These are phyloP conservation scores for Hermaeophaga mercurialis DNA, from an alignment of 2,888 invertebrate species.

Conservation along the genomic window DNA sequence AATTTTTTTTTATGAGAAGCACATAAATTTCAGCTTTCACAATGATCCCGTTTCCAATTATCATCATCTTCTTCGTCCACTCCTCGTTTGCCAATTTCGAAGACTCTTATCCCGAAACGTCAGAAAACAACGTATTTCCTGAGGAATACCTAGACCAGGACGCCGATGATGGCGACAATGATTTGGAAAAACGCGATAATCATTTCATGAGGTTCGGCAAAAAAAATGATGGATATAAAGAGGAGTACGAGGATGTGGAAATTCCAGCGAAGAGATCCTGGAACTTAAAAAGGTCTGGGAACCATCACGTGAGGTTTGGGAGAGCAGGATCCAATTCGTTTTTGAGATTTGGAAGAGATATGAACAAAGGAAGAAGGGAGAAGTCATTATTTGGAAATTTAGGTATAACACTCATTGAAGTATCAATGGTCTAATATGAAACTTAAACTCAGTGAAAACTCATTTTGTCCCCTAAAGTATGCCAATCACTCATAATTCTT, in stretches of 20 bases:
- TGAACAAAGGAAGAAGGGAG: slow-evolving; percentile 24
- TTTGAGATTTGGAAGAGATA: slow-evolving; percentile 36
- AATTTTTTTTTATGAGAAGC: no score
- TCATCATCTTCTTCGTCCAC: slow-evolving; percentile 37
- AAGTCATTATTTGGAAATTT: no score
- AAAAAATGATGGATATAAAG: slow-evolving; percentile 27
- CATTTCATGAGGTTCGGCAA: slow-evolving; percentile 44
- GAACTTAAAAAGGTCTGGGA: slow-evolving; percentile 46
- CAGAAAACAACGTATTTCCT: slow-evolving; percentile 30
- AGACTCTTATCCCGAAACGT: slow-evolving; percentile 34
- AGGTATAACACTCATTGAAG: no score
- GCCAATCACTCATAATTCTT: no score
- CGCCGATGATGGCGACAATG: slow-evolving; percentile 28
- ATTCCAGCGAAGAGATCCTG: slow-evolving; percentile 44
- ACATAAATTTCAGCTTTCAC: no score
- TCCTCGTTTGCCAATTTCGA: slow-evolving; percentile 39
- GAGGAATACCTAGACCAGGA: slow-evolving; percentile 35
- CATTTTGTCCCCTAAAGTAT: no score
- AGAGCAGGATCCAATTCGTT: slow-evolving; percentile 40
- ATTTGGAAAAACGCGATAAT: slow-evolving; percentile 31
- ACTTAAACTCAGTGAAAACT: no score
- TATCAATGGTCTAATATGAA: no score
- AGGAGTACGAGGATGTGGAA: slow-evolving; percentile 40
- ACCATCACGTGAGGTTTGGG: slow-evolving; percentile 47
- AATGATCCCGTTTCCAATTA: slow-evolving; percentile 37